Percentiles rank a stretch among this genome's conserved stretches.
Conservation (phyloP, 2,113 vertebrate species). For the Melospiza melodia region DNA sequence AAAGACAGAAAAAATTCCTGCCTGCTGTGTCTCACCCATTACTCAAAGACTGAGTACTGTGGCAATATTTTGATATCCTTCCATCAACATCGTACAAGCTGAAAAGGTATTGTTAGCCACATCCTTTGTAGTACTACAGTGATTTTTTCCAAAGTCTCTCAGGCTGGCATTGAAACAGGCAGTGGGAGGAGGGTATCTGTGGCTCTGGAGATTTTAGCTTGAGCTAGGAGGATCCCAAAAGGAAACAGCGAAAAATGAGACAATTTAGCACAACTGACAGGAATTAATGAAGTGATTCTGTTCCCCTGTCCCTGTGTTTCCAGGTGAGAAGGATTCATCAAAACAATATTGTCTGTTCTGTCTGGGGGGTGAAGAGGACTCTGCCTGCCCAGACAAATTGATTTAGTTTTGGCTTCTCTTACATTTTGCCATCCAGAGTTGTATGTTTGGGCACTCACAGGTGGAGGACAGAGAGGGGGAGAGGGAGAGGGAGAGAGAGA, state of each 20-base stretch:
- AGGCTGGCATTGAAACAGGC: background rate
- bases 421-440: background rate
- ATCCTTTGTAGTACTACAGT: background rate
- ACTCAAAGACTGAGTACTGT: background rate
- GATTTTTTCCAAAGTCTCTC: background rate
- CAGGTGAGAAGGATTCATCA: background rate
- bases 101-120: background rate
- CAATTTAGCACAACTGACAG: constrained; percentile 20
- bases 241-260: constrained; percentile 13
- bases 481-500: background rate
- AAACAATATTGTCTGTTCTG: background rate
- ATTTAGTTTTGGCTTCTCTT: background rate
- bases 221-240: background rate
- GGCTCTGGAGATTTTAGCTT: background rate
- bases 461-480: background rate
- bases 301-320: background rate
- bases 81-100: background rate
- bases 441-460: background rate
- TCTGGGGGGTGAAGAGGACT: background rate
- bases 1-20: background rate
- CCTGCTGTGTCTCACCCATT: background rate
- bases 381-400: background rate
- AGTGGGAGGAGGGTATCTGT: background rate
- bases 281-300: constrained; percentile 24
- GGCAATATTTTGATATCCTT: background rate